Base-by-base conservation (phyloP, 2,113 vertebrate species). In the Labeo catla region DNA sequence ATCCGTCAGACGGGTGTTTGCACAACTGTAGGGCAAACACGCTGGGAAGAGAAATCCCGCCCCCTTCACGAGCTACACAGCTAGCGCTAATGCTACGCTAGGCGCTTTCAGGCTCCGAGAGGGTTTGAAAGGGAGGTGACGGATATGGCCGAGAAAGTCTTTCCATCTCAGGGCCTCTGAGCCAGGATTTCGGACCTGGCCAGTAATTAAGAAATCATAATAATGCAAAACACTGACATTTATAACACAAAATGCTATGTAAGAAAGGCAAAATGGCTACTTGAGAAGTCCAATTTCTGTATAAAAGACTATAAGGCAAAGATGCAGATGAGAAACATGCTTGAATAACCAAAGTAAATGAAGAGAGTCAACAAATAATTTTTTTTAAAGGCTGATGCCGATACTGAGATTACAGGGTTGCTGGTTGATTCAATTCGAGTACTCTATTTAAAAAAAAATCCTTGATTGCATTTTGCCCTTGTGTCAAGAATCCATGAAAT, bases 101-200 rank as follows among this genome's bases (percentile, higher is more conserved):
- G 11, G 47, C 39, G 81, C 76, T 63, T 57, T 39, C 68, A 76
- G 50, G 54, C 70, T 57, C 66, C 7, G 6, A 36, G 83, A 73
- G 36, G 39, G 63, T 82, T 81, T 68, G 47, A 65, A 63, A 47
- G 65, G 1, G 50, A 28, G 68, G 57, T 83, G 92, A 92, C 89
- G 90, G 91, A 86, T 79, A 81, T 87, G 90, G 86, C 87, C 86
- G 87, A 19, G 76, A 91, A 92, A 92, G 79, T 88, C 89, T 89
- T 86, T 82, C 88, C 87, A 88, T 80, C 86, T 85, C 78, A 47
- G 43, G 73, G 83, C 39, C 61, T 84, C 61, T 36, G 83, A 47
- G 63, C 34, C 59, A 76, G 73, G 59, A 83, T 43, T 47, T 59
- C 45, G 57, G 59, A 45, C 36, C 34, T 21, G 61, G 70, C 52